These are phyloP conservation scores for Apamea epomidion DNA, from an alignment of 2,888 invertebrate species.

Conservation along the genomic window DNA sequence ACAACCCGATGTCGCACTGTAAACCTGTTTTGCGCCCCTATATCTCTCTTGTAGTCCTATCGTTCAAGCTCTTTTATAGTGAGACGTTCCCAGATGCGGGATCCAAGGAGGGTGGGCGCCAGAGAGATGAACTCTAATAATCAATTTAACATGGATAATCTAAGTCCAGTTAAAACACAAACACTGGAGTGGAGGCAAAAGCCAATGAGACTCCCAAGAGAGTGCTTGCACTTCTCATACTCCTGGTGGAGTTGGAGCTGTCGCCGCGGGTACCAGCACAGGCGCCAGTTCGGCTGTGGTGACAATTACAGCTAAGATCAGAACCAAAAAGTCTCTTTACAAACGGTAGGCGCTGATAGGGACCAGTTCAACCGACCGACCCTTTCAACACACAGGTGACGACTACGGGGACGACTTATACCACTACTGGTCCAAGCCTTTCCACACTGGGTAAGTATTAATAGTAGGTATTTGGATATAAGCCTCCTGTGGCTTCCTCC, in stretches of 20 bases:
- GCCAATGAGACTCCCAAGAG: background rate
- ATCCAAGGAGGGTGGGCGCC: too few species aligned
- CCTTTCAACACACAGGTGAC: background rate
- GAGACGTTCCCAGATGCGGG: too few species aligned
- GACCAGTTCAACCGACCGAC: background rate
- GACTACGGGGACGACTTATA: background rate
- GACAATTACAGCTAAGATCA: background rate
- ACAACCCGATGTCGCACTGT: too few species aligned
- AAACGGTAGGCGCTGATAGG: background rate
- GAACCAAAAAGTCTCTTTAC: background rate
- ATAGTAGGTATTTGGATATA: too few species aligned
- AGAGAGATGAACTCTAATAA: background rate
- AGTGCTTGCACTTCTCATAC: background rate
- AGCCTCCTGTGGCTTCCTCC: too few species aligned
- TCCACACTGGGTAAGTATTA: background rate
- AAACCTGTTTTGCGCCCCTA: too few species aligned
- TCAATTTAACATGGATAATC: background rate
- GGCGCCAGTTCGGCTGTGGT: background rate
- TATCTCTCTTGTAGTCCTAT: too few species aligned
- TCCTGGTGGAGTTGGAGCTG: background rate
- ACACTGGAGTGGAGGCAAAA: background rate
- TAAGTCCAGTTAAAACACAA: background rate
- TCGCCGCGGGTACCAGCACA: background rate
- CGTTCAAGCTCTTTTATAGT: too few species aligned
- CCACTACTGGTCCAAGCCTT: background rate